Evolutionary conservation across 2,113 vertebrate species (phyloP).

Genomic region (Thunnus maccoyii): DNA sequence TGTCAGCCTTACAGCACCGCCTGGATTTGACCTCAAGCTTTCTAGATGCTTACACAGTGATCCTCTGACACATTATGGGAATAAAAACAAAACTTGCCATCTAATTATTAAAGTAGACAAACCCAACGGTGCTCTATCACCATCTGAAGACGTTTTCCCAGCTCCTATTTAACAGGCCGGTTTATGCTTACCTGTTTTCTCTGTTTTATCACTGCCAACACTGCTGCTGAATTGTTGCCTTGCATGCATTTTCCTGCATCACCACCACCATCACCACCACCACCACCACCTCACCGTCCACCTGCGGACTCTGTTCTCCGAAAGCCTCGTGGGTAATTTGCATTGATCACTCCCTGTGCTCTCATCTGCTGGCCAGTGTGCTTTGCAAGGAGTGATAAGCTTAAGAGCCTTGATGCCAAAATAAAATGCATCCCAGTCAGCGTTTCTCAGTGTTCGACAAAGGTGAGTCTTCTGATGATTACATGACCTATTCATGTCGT

Average conservation of each 20-base stretch:
- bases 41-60: not conserved
- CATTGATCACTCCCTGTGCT: slow-evolving; percentile 64
- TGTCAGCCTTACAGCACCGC: not conserved
- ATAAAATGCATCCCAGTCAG: slow-evolving; percentile 31
- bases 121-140: not conserved
- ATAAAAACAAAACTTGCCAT: slow-evolving; percentile 5
- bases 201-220: slow-evolving; percentile 13
- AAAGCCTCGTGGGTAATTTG: slow-evolving; percentile 60
- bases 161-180: not conserved
- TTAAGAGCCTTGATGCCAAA: slow-evolving; percentile 32
- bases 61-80: not conserved
- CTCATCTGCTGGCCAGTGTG: slow-evolving; percentile 54
- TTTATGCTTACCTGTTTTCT: slow-evolving; percentile 3
- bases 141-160: not conserved
- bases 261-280: not conserved
- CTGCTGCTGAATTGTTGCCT: slow-evolving; percentile 40
- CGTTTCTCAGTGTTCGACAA: slow-evolving; percentile 12
- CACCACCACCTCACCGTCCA: slow-evolving; percentile 2
- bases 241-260: slow-evolving; percentile 13
- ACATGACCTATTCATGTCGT: not conserved
- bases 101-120: slow-evolving; percentile 1
- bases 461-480: slow-evolving; percentile 10
- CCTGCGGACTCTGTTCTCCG: slow-evolving; percentile 37
- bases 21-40: not conserved
- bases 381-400: slow-evolving; percentile 44